Base-by-base conservation (phyloP, 1,140 invertebrate species). In the Tyrophagus putrescentiae region DNA sequence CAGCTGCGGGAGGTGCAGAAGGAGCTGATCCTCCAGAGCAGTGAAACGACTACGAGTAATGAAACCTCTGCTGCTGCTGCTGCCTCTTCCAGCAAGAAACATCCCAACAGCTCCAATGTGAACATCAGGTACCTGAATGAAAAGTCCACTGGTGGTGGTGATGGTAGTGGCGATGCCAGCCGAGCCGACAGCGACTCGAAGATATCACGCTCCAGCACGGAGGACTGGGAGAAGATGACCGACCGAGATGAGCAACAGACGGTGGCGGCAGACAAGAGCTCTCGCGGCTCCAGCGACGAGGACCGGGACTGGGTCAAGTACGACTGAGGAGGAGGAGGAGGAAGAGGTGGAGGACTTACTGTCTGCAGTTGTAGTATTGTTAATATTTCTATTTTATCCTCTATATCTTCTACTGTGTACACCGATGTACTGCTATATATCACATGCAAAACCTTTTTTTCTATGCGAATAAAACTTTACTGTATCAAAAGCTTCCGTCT, bases 1-100 rank as follows among this genome's bases (percentile, higher is more conserved):
- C 70, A 71, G 42, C 61, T 76, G 28, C 62, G 70, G 27, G 48
- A 71, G 62, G 71, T 72, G 57, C 73, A 76, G 62, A 68, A 62
- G 69, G 75, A 63, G 68, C 61, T 68, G 69, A 29, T 64, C 70
- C 52, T 54, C n/a, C 16, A 3, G 13, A 54, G 6, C 7, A 6
- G 34, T 25, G 45, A 23, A 7, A 48, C 11, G 7, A 7, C 6
- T 64, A 71, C 69, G 70, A 66, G 66, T 60, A 62, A 69, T 61
- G 67, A 70, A 59, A 45, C 1, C 7, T 18, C 21, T 29, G 52
- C n/a, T 27, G 52, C 31, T 54, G n/a, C n/a, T 16, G 5, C 7
- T 18, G 6, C 6, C 18, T 54, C 6, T 32, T 54, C 52, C 13
- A n/a, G 13, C 13, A n/a, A n/a, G 36, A 13, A 48, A 28, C 52